Percentiles rank a stretch among this genome's conserved stretches.
Conservation (phyloP, 2,113 vertebrate genomes). For the Rhinoptilus africanus region DNA sequence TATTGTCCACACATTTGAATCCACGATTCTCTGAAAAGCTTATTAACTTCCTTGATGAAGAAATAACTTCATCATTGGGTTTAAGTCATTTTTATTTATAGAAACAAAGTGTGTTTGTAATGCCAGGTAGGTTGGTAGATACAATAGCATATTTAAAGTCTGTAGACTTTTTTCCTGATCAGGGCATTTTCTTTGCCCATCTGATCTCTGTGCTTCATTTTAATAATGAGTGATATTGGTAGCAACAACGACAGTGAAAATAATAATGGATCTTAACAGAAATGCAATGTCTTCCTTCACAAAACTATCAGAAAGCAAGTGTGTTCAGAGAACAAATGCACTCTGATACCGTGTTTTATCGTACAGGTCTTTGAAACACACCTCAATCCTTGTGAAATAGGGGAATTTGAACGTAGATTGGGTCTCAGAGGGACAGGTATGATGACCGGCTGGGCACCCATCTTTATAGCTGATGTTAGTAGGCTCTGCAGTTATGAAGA, state of each 20-base stretch:
- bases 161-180: background rate
- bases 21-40: background rate
- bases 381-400: background rate
- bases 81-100: constrained; percentile 3
- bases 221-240: background rate
- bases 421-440: background rate
- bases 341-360: background rate
- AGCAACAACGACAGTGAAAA: background rate
- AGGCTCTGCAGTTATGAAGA: background rate
- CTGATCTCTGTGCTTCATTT: background rate
- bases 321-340: background rate
- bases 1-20: background rate
- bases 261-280: background rate
- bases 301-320: background rate
- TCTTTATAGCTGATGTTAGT: background rate
- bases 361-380: background rate
- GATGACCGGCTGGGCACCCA: background rate
- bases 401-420: background rate
- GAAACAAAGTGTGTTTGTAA: background rate
- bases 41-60: constrained; percentile 18
- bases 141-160: background rate
- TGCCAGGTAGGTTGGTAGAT: background rate
- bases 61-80: background rate
- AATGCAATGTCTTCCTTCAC: background rate
- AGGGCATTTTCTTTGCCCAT: background rate